Base-by-base conservation (phyloP, 2,888 invertebrate species). In the Idaea biselata region DNA sequence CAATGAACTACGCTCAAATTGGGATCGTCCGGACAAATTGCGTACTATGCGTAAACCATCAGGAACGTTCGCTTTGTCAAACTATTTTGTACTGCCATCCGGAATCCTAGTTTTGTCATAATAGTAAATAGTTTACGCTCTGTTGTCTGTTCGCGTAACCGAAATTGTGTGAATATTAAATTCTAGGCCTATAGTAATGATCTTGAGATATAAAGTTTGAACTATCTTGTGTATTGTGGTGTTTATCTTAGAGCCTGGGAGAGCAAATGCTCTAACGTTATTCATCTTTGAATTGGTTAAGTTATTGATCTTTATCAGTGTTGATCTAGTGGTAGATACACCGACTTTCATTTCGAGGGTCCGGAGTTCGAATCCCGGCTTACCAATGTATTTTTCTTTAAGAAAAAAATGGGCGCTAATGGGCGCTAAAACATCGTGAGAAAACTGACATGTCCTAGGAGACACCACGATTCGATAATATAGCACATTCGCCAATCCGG, bases 1-100 rank as follows among this genome's bases (percentile, higher is more conserved):
- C 83, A 84, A 86, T 86, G 82, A 84, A 80, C 75, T 76, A 68
- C 75, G 76, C 74, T 76, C 71, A 79, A 80, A 83, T 80, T 80
- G 75, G 79, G 73, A 70, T 68, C 73, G 71, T 81, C 82, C 68
- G 70, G 74, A 79, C 80, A 80, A 83, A 81, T 81, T 81, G 75
- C 74, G 76, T 80, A 44, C 44, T 44, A 77, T 77, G 74, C 76
- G 75, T 74, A 75, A 68, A 68, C 68, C 66, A 68, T 68, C 60
- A 67, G 61, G 64, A 16, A 62, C 66, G 71, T 77, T 77, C 72
- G 68, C 78, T 79, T 75, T 75, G 74, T 73, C 77, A 76, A 78
- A 78, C 77, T 76, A 74, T 75, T 80, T 78, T 71, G 66, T 71
- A 73, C 71, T 64, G 66, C 65, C 71, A 69, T 75, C 72, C 32